Conservation (phyloP, 2,888 invertebrate species). For the Pheosia tremula region DNA sequence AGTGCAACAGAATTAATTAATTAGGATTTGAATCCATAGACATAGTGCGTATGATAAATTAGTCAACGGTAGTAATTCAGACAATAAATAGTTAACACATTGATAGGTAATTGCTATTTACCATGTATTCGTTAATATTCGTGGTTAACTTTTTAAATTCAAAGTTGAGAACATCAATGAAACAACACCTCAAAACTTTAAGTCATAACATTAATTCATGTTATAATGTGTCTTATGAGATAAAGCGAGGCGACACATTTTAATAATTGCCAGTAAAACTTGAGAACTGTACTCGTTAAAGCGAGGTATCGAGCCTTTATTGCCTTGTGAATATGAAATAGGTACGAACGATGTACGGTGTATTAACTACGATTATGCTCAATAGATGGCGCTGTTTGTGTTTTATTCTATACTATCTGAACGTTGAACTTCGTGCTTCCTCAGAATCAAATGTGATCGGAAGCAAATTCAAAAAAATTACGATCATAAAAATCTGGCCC, state of each 20-base stretch:
- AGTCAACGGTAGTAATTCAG: too few species aligned
- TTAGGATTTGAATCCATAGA: too few species aligned
- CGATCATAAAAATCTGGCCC: too few species aligned
- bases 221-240: conserved; percentile 10
- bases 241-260: conserved; percentile 53
- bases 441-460: too few species aligned
- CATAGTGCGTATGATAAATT: too few species aligned
- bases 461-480: too few species aligned
- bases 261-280: conserved; percentile 66
- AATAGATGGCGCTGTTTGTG: conserved; percentile 8
- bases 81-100: too few species aligned
- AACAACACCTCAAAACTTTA: conserved; percentile 16
- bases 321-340: conserved; percentile 39
- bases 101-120: too few species aligned
- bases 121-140: too few species aligned
- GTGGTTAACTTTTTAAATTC: too few species aligned
- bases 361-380: conserved; percentile 16
- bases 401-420: neutral
- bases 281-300: conserved; percentile 57
- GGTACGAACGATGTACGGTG: conserved; percentile 30
- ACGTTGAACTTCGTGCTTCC: too few species aligned
- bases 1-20: too few species aligned
- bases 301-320: conserved; percentile 39
- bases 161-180: neutral
- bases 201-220: conserved; percentile 32